Percentiles rank a stretch among this genome's conserved stretches.
Conservation (phyloP, 2,888 invertebrate species). For the Sphinx pinastri region DNA sequence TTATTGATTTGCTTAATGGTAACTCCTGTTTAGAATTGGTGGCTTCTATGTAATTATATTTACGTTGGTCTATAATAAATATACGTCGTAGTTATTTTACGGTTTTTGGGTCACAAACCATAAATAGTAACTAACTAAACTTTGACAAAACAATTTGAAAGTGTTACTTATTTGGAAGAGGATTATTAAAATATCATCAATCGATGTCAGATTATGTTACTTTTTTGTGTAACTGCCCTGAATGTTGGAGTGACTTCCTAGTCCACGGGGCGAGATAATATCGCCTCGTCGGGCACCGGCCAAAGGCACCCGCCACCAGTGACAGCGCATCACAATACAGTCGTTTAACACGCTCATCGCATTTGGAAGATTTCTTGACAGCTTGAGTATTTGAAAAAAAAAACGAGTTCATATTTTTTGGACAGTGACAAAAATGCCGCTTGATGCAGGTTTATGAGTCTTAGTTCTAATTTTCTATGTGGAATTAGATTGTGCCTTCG, state of each 20-base stretch:
- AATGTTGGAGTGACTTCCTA: conserved; percentile 60
- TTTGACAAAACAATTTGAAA: conserved; percentile 35
- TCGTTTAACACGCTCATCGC: conserved; percentile 81
- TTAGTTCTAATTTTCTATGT: too few relatives aligned
- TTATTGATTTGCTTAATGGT: too few relatives aligned
- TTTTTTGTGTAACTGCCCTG: conserved; percentile 47
- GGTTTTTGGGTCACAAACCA: too few relatives aligned
- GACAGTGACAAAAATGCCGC: conserved; percentile 25
- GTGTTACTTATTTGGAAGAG: conserved; percentile 39
- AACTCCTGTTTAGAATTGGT: too few relatives aligned
- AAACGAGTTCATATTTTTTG: conserved; percentile 51
- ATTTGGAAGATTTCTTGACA: conserved; percentile 74
- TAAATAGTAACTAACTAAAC: neutral
- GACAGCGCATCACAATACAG: conserved; percentile 77
- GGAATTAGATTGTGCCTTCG: too few relatives aligned
- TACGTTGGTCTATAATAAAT: too few relatives aligned
- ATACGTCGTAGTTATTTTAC: too few relatives aligned
- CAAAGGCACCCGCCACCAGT: conserved; percentile 71
- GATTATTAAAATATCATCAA: conserved; percentile 48
- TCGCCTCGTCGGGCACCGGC: conserved; percentile 53
- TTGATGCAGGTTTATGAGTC: conserved; percentile 24
- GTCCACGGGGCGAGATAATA: conserved; percentile 65
- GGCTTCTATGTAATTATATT: too few relatives aligned
- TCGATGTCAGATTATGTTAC: conserved; percentile 59
- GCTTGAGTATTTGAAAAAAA: conserved; percentile 57